A percentile compares a stretch with the other conserved stretches of the same genome.
These are phyloP conservation scores for Graphium colonna DNA, from an alignment of 2,888 invertebrate species.

Conservation along the genomic window DNA sequence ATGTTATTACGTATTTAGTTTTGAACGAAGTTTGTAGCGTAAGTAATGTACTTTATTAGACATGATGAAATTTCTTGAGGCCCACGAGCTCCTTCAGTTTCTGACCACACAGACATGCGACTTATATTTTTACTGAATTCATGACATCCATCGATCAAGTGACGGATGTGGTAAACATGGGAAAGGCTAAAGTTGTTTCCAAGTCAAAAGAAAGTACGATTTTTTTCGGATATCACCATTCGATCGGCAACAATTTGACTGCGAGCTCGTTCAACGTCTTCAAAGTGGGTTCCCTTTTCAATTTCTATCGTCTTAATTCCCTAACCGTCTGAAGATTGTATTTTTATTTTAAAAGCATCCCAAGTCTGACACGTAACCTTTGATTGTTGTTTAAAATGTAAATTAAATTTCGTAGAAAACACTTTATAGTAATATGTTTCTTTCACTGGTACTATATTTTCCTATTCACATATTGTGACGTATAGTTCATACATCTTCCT, in stretches of 20 bases:
- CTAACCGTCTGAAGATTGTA: not conserved
- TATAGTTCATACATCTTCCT: conserved; percentile 1
- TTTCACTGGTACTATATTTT: not conserved
- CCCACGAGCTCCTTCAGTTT: not conserved
- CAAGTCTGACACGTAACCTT: not conserved
- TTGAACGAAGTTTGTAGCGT: too few relatives aligned
- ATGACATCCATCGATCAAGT: too few relatives aligned
- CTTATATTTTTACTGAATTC: not conserved
- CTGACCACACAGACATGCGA: not conserved
- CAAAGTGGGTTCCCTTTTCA: not conserved
- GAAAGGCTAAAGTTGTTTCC: not conserved
- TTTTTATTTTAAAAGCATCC: not conserved
- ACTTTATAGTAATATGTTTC: not conserved
- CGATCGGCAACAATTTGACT: not conserved
- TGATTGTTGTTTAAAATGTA: not conserved
- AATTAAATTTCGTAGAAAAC: not conserved
- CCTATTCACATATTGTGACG: too few relatives aligned
- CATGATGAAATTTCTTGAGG: too few relatives aligned
- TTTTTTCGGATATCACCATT: not conserved
- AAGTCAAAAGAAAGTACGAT: not conserved
- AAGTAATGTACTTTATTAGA: too few relatives aligned
- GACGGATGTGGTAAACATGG: not conserved
- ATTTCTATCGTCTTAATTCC: not conserved
- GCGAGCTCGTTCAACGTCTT: not conserved
- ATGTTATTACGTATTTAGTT: too few relatives aligned